Base-by-base conservation (phyloP, 1,140 invertebrate species). In the Zaprionus nigranus region DNA sequence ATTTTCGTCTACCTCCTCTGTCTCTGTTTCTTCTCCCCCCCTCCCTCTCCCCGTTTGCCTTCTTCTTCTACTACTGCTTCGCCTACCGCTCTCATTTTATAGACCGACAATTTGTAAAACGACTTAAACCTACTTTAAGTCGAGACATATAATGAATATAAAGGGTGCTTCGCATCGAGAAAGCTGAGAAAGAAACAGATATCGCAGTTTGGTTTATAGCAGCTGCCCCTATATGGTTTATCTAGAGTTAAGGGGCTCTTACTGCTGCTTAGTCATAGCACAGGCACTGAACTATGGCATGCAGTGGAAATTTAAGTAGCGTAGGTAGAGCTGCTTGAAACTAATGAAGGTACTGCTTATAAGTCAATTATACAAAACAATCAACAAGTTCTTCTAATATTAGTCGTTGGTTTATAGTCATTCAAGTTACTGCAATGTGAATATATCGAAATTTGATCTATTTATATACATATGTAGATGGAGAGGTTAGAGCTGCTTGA, bases 21-120 rank as follows among this genome's bases (percentile, higher is more conserved):
- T 5, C 38, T 2, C 43, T 7, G 2, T 5, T 6, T 7, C 43
- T 22, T 20, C 46, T 49, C 17, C 46, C 3, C 20, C 46, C 15
- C 40, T 20, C 3, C 43, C 5, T 40, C 38, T 11, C 3, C 40
- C 3, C 2, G 13, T 49, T 11, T 17, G 17, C 20, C 20, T 7
- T 2, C 46, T 1, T 49, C 43, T 22, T 49, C 17, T 20, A 49
- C 46, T 20, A 3, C 46, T 20, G 17, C 46, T 17, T n/a, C 46
- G 7, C n/a, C n/a, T 15, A 15, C 2, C 5, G 15, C 17, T 49
- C 46, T 2, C 28, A 20, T 63, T 71, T 71, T 71, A 71, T 64
- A 26, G 67, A 30, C 58, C 49, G 24, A 28, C 58, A 62, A 70
- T 68, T 61, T 60, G 57, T 61, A 59, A 56, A 57, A 30, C 64